phyloP scores from a whole-genome alignment of 2,888 invertebrate genomes.

The Melieria crassipennis region DNA sequence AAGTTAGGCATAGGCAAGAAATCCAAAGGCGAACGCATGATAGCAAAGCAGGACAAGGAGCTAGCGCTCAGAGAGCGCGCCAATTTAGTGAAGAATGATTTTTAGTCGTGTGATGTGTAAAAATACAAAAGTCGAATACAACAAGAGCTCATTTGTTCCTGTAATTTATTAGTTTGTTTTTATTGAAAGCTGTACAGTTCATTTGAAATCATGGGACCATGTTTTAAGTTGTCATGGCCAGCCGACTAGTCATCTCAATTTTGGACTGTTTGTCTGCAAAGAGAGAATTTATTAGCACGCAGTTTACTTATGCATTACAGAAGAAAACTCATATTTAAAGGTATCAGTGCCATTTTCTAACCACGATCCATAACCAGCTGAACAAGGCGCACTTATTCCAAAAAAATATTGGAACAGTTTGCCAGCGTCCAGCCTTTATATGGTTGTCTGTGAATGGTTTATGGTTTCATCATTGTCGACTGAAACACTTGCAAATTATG shows the following conservation, averaged over 20 bases:
- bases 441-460: slow-evolving; percentile 63
- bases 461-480: slow-evolving; percentile 54
- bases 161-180: slow-evolving; percentile 9
- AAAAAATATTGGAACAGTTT: slow-evolving; percentile 60
- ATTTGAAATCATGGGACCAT: no score
- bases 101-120: slow-evolving; percentile 47
- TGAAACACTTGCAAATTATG: background rate
- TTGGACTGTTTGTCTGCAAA: no score
- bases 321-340: background rate
- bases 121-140: background rate
- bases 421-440: slow-evolving; percentile 51
- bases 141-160: slow-evolving; percentile 9
- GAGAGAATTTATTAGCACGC: no score
- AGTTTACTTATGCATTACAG: background rate
- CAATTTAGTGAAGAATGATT: slow-evolving; percentile 65
- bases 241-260: no score
- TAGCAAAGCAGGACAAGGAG: slow-evolving; percentile 68
- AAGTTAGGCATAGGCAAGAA: slow-evolving; percentile 90
- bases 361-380: slow-evolving; percentile 56
- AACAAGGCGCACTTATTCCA: slow-evolving; percentile 54
- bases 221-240: no score
- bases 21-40: slow-evolving; percentile 78
- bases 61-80: slow-evolving; percentile 61
- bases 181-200: no score
- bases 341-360: slow-evolving; percentile 60